A percentile compares a stretch with the other conserved stretches of the same genome.
Evolutionary conservation across 2,113 vertebrate species (phyloP).

Genomic region (Gopherus flavomarginatus): DNA sequence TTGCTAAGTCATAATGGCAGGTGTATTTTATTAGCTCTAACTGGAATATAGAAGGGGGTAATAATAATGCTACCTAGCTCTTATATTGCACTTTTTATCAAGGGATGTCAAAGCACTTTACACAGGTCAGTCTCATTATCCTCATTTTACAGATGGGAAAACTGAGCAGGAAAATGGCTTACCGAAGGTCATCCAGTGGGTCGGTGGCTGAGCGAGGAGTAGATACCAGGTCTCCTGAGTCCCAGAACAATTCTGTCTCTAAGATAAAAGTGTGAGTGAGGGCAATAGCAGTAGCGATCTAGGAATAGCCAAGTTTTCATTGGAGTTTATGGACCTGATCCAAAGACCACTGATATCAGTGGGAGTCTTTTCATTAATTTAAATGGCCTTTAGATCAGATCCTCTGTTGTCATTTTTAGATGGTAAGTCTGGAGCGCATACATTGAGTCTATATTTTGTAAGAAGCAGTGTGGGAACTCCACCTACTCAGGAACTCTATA

Average conservation of each 20-base stretch:
- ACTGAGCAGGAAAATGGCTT: background rate
- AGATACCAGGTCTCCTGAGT: background rate
- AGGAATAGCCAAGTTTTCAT: background rate
- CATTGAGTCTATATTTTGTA: background rate
- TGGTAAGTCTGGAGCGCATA: background rate
- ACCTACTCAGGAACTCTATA: background rate
- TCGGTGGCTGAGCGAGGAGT: background rate
- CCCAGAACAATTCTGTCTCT: background rate
- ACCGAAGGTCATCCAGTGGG: background rate
- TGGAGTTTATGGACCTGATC: background rate
- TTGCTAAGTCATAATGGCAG: background rate
- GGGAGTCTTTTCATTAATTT: background rate
- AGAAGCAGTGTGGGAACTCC: background rate
- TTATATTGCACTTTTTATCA: background rate
- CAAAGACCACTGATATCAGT: background rate
- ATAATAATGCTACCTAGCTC: background rate
- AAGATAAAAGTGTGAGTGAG: background rate
- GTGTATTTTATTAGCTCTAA: background rate
- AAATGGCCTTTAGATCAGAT: background rate
- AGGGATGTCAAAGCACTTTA: background rate
- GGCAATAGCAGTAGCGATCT: background rate
- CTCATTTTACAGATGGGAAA: background rate
- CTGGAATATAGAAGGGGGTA: background rate
- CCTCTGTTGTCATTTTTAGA: background rate
- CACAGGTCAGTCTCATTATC: background rate